Percentiles rank a stretch among this genome's conserved stretches.
Evolutionary conservation across 2,113 vertebrate genomes (phyloP).

Genomic region (Poeciliopsis prolifica): DNA sequence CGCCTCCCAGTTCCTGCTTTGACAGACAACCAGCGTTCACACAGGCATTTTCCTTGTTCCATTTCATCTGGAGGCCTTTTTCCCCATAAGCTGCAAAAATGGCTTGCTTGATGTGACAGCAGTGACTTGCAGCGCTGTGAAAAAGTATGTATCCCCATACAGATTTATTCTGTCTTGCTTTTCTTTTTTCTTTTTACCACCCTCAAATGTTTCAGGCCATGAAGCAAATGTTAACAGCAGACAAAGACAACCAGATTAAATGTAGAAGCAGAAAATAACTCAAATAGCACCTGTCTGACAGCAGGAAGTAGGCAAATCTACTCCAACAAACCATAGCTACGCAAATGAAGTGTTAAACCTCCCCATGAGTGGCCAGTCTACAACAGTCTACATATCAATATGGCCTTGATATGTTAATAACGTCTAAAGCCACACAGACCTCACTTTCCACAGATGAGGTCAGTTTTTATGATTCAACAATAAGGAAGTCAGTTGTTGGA

Average conservation of each 20-base stretch:
- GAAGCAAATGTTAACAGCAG: no score
- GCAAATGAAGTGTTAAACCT: background rate
- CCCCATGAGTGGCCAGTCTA: background rate
- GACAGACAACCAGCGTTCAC: constrained; percentile 74
- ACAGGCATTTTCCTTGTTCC: constrained; percentile 78
- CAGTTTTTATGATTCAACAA: background rate
- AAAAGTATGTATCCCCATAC: background rate
- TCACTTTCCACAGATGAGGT: background rate
- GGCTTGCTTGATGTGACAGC: constrained; percentile 37
- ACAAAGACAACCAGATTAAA: no score
- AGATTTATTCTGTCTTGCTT: background rate
- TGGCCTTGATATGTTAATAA: background rate
- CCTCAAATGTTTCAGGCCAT: background rate
- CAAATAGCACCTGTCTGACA: no score
- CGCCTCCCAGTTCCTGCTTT: constrained; percentile 83
- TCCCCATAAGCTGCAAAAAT: constrained; percentile 40
- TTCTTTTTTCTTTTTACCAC: no score
- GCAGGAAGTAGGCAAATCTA: no score
- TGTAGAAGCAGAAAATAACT: no score
- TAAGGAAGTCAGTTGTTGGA: background rate
- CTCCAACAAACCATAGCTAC: background rate
- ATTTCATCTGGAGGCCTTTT: constrained; percentile 57
- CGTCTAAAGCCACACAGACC: no score
- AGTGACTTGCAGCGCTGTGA: constrained; percentile 1
- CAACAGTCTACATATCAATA: background rate